Conservation (phyloP, 2,797 vertebrate genomes). For the Enteromius afrohamiltoni region DNA sequence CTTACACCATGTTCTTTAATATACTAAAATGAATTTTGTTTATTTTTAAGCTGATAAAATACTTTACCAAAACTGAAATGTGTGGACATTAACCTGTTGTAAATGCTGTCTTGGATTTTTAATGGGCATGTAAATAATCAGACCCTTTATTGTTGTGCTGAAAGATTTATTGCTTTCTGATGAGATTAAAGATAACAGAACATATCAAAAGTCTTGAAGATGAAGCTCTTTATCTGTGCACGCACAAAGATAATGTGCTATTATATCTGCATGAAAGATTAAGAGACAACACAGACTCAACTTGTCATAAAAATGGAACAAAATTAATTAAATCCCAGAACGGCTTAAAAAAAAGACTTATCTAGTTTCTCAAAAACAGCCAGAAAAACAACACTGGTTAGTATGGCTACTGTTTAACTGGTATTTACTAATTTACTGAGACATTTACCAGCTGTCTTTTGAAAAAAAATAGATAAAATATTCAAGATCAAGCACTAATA, state of each 20-base stretch:
- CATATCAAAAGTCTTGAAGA: not conserved
- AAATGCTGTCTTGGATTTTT: not conserved
- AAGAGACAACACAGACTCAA: not conserved
- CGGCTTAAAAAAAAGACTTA: not conserved
- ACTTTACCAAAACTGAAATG: not conserved
- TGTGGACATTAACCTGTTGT: not conserved
- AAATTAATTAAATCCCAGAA: constrained; percentile 11
- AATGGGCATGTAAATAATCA: not conserved
- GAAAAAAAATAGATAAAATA: not conserved
- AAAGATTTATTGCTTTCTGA: not conserved
- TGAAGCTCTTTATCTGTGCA: not conserved
- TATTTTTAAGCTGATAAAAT: not conserved
- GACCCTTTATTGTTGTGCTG: not conserved
- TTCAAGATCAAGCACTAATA: not conserved
- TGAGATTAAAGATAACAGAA: not conserved
- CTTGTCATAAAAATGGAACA: not conserved
- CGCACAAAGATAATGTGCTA: constrained; percentile 4
- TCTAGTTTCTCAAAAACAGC: not conserved
- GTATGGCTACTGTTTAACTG: not conserved
- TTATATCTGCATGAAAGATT: not conserved
- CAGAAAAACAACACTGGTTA: not conserved
- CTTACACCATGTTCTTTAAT: not conserved
- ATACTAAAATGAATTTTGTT: not conserved
- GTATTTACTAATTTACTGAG: not conserved
- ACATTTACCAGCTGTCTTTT: not conserved